Conservation (phyloP, 2,797 vertebrate species). For the Cuniculus paca region DNA sequence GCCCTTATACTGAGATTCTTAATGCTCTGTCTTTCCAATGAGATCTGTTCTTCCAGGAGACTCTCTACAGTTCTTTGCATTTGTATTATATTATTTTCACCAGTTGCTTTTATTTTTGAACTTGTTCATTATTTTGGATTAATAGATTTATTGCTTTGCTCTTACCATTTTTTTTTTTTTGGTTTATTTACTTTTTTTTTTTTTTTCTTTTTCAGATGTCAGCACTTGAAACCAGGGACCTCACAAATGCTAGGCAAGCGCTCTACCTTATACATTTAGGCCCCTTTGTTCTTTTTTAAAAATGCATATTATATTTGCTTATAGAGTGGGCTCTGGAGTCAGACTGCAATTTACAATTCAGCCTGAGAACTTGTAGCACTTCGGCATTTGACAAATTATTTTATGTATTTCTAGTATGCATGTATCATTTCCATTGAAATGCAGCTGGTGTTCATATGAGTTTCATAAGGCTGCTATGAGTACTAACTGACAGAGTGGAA, state of each 20-base stretch:
- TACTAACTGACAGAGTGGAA: background rate
- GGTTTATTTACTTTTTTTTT: too few relatives aligned
- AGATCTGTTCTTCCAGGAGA: background rate
- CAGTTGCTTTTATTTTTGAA: background rate
- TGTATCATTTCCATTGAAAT: conserved; percentile 45
- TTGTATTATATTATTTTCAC: background rate
- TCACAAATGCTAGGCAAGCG: background rate
- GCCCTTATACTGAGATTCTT: background rate
- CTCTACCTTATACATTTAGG: background rate
- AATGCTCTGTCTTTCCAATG: background rate
- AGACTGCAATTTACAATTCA: background rate
- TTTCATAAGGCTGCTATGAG: background rate
- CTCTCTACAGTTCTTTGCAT: background rate
- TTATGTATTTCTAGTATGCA: background rate
- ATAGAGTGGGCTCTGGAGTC: background rate
- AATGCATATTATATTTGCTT: background rate
- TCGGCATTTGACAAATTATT: background rate
- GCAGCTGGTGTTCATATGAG: background rate
- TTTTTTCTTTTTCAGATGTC: background rate
- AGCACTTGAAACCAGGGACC: background rate
- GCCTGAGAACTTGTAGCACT: background rate
- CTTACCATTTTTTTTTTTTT: background rate
- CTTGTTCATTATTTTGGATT: background rate
- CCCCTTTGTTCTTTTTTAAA: background rate
- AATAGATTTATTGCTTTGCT: background rate